These are phyloP conservation scores for Galerucella pusilla DNA, from an alignment of 2,888 invertebrate species.

Conservation along the genomic window DNA sequence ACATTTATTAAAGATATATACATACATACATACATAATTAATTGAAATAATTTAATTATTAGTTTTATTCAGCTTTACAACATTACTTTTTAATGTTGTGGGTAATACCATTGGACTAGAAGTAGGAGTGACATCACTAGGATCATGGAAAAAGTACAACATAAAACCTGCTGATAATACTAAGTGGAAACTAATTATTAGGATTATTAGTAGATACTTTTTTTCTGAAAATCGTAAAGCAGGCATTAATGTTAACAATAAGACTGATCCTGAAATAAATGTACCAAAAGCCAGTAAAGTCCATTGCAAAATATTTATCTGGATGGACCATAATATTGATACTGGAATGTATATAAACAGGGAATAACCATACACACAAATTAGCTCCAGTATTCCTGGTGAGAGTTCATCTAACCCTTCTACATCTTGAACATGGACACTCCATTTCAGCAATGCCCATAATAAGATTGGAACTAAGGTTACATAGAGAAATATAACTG, in stretches of 20 bases:
- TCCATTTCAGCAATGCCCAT: conserved; percentile 90
- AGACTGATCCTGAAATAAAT: conserved; percentile 84
- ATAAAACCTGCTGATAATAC: conserved; percentile 88
- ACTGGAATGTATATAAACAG: conserved; percentile 94
- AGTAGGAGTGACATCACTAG: conserved; percentile 50
- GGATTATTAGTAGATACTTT: conserved; percentile 72
- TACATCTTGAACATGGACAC: conserved; percentile 70
- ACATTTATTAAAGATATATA: conserved; percentile 5
- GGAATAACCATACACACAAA: conserved; percentile 96
- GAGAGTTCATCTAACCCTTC: conserved; percentile 74
- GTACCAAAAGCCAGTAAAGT: conserved; percentile 84
- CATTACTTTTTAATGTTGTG: neutral
- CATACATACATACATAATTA: conserved; percentile 10
- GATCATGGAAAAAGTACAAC: conserved; percentile 81
- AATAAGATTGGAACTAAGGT: conserved; percentile 85
- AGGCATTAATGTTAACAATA: conserved; percentile 85
- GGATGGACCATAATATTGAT: conserved; percentile 92
- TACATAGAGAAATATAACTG: conserved; percentile 89
- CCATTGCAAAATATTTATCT: conserved; percentile 87
- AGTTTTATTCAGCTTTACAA: conserved; percentile 4
- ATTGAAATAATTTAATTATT: neutral
- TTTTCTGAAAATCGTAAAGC: conserved; percentile 76
- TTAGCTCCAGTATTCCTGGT: conserved; percentile 82
- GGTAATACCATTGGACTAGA: conserved; percentile 16
- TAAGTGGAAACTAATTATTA: conserved; percentile 82